These are phyloP conservation scores for Rhysida immarginata DNA, from an alignment of 1,140 invertebrate species.

Conservation along the genomic window DNA sequence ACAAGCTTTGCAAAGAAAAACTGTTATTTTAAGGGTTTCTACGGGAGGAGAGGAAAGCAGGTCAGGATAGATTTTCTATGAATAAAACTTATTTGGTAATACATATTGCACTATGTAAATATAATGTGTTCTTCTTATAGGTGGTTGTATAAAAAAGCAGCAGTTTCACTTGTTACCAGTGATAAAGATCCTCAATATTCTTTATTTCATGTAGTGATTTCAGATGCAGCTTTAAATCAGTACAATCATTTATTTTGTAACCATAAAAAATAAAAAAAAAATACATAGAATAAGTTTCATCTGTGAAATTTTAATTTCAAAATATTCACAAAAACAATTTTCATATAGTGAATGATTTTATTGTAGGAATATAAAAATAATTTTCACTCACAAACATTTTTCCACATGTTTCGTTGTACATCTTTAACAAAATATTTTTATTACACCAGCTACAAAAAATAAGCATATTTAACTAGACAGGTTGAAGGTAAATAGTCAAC, in stretches of 20 bases:
- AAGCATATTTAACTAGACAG: too few relatives aligned
- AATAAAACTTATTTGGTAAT: slow-evolving; percentile 4
- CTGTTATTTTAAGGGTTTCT: not conserved
- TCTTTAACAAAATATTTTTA: too few relatives aligned
- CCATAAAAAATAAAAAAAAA: not conserved
- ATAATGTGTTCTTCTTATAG: not conserved
- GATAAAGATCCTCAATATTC: not conserved
- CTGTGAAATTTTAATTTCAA: too few relatives aligned
- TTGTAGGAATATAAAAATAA: too few relatives aligned
- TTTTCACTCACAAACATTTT: too few relatives aligned
- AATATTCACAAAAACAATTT: too few relatives aligned
- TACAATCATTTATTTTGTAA: not conserved
- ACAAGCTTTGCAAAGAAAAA: not conserved
- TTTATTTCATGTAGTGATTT: not conserved
- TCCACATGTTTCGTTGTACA: too few relatives aligned
- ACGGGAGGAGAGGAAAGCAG: not conserved
- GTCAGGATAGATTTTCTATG: slow-evolving; percentile 7
- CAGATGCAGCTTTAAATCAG: not conserved
- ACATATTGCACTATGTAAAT: not conserved
- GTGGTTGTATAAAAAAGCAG: not conserved
- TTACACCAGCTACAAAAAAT: too few relatives aligned
- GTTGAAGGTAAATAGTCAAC: too few relatives aligned
- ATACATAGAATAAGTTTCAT: too few relatives aligned
- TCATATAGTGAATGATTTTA: too few relatives aligned
- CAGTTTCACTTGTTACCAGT: not conserved